phyloP scores from a whole-genome alignment of 2,888 invertebrate species.

The Oxyscelio sp. region DNA sequence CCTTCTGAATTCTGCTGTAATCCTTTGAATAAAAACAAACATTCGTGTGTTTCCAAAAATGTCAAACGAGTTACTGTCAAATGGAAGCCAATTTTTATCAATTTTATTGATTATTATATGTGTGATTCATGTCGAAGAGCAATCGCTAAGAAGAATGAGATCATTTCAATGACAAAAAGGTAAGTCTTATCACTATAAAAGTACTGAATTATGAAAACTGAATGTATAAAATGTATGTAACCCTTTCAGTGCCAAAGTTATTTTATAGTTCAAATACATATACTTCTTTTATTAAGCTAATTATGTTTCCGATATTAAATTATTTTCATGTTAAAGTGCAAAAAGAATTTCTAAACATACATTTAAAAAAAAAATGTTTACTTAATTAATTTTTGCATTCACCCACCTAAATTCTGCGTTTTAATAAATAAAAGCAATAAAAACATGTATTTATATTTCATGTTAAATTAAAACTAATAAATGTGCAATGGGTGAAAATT shows the following conservation, averaged over 20 bases:
- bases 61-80: slow-evolving; percentile 3
- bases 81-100: slow-evolving; percentile 5
- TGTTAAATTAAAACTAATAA: neutral
- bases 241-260: no score
- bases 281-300: no score
- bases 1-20: neutral
- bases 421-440: no score
- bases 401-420: no score
- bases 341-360: no score
- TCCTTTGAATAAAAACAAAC: slow-evolving; percentile 2
- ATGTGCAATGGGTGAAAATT: no score
- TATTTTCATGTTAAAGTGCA: no score
- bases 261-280: no score
- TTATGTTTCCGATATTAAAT: no score
- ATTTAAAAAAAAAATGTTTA: neutral
- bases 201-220: no score
- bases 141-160: neutral
- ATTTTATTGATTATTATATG: slow-evolving; percentile 2
- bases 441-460: neutral
- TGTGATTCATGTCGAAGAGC: slow-evolving; percentile 2
- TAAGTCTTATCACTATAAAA: no score
- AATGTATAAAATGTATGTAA: no score
- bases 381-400: neutral
- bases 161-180: neutral
- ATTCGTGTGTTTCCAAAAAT: neutral